Evolutionary conservation across 1,140 invertebrate genomes (phyloP).

Genomic region (Phortica variegata): DNA sequence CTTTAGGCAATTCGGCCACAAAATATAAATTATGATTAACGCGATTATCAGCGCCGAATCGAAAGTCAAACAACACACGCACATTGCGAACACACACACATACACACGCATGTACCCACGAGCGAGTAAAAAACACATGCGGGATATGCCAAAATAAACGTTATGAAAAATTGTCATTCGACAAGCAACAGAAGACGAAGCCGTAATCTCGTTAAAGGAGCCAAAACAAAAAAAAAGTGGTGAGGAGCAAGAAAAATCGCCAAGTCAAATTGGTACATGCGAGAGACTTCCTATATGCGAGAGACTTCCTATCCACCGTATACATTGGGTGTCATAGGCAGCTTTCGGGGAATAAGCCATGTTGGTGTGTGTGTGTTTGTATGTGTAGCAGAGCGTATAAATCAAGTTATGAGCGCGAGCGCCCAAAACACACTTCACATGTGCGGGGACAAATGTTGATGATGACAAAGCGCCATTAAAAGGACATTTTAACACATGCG

Average conservation of each 20-base stretch:
- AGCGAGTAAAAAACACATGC: not conserved
- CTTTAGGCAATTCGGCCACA: too few species aligned
- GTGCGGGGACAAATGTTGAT: constrained; percentile 53
- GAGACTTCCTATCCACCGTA: too few species aligned
- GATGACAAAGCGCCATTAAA: constrained; percentile 53
- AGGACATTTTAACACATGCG: constrained; percentile 42
- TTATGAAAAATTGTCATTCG: constrained; percentile 50
- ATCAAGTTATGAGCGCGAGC: too few species aligned
- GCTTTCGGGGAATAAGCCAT: too few species aligned
- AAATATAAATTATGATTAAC: constrained; percentile 51
- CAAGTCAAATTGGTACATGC: too few species aligned
- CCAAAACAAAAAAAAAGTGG: not conserved
- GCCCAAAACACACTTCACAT: constrained; percentile 39
- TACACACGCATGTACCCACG: too few species aligned
- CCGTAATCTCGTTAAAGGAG: constrained; percentile 2
- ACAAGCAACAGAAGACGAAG: constrained; percentile 15
- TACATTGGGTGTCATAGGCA: too few species aligned
- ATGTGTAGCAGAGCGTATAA: constrained; percentile 21
- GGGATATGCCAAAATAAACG: constrained; percentile 24
- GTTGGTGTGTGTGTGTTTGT: constrained; percentile 10
- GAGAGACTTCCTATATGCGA: too few species aligned
- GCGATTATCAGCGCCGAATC: constrained; percentile 33
- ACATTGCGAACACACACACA: too few species aligned
- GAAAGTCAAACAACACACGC: constrained; percentile 9
- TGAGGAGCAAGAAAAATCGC: not conserved